Percentiles rank a stretch among this genome's conserved stretches.
These are phyloP conservation scores for Lithosia quadra DNA, from an alignment of 2,888 invertebrate genomes.

Conservation along the genomic window DNA sequence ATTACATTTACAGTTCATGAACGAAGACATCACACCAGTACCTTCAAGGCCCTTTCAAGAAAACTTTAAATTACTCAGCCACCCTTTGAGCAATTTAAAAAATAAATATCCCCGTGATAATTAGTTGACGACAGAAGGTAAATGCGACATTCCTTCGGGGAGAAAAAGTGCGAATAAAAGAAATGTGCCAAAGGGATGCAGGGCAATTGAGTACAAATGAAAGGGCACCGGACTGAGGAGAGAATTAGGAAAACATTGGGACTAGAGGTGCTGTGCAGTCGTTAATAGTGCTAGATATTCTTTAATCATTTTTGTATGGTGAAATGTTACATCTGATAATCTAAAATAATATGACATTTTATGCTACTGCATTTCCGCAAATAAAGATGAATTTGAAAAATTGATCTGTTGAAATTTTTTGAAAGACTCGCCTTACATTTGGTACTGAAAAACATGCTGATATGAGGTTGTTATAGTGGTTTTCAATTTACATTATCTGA, in stretches of 20 bases:
- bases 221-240: constrained; percentile 76
- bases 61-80: constrained; percentile 36
- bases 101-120: constrained; percentile 69
- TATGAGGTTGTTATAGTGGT: too few relatives aligned
- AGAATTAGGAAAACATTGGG: constrained; percentile 78
- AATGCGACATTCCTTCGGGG: constrained; percentile 71
- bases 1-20: not conserved
- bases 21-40: not conserved
- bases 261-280: constrained; percentile 53
- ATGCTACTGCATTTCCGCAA: too few relatives aligned
- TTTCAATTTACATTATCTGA: too few relatives aligned
- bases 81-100: constrained; percentile 54
- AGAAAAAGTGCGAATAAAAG: constrained; percentile 78
- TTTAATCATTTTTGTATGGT: too few relatives aligned
- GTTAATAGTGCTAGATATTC: too few relatives aligned
- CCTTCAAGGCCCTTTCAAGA: constrained; percentile 44
- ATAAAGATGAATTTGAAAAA: too few relatives aligned
- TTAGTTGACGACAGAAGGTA: constrained; percentile 65
- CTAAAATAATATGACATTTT: too few relatives aligned
- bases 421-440: too few relatives aligned
- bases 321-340: too few relatives aligned
- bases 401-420: too few relatives aligned
- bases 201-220: constrained; percentile 81
- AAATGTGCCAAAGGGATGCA: constrained; percentile 81
- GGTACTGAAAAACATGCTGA: too few relatives aligned